Evolutionary conservation across 2,797 vertebrate species (phyloP).

Genomic region (Vespertilio murinus): DNA sequence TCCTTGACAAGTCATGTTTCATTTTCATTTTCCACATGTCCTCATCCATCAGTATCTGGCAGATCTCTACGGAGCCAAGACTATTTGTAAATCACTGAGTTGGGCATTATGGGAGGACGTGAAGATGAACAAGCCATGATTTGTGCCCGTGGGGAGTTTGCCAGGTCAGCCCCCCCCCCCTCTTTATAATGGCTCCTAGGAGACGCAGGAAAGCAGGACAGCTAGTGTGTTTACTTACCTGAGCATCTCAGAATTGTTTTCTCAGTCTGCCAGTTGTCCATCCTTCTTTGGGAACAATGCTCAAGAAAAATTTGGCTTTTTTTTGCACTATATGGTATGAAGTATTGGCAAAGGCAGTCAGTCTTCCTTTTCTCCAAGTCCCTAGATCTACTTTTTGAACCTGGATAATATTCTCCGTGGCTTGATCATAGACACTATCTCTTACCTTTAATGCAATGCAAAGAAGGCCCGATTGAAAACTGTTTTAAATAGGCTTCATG

Average conservation of each 20-base stretch:
- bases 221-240: background rate
- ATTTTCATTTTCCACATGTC: background rate
- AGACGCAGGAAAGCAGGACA: background rate
- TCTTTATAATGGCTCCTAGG: conserved; percentile 29
- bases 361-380: background rate
- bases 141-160: background rate
- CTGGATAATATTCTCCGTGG: background rate
- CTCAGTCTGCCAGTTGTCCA: background rate
- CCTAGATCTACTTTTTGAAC: background rate
- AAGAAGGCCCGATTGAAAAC: background rate
- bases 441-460: background rate
- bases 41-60: background rate
- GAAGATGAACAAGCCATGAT: background rate
- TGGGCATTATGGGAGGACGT: background rate
- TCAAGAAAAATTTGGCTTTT: background rate
- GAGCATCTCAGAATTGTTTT: background rate
- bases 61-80: background rate
- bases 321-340: background rate
- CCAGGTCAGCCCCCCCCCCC: background rate
- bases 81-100: conserved; percentile 39
- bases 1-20: background rate
- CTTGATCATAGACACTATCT: background rate
- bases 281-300: conserved; percentile 2
- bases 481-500: background rate
- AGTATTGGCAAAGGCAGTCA: background rate